Percentiles rank a stretch among this genome's conserved stretches.
phyloP scores from a whole-genome alignment of 2,113 vertebrate species.

The Epinephelus cyanopodus region DNA sequence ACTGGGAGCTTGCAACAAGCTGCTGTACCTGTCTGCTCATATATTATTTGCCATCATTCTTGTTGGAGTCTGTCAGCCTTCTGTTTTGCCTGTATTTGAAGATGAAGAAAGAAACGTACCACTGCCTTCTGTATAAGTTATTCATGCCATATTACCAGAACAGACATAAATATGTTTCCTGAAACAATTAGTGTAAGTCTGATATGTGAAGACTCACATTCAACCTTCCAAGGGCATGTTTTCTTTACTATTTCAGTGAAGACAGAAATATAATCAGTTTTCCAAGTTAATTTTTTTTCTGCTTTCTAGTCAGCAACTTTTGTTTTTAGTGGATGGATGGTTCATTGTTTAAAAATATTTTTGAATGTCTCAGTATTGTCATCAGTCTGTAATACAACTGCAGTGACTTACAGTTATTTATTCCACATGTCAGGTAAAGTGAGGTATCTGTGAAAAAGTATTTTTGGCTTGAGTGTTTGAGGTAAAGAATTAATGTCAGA shows the following conservation, averaged over 20 bases:
- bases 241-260: neutral
- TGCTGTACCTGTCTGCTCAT: neutral
- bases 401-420: neutral
- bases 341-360: neutral
- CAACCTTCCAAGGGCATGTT: neutral
- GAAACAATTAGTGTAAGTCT: neutral
- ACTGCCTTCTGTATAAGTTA: neutral
- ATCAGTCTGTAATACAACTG: neutral
- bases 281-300: neutral
- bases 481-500: neutral
- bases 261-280: neutral
- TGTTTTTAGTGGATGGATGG: neutral
- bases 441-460: neutral
- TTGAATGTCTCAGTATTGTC: slow-evolving; percentile 7
- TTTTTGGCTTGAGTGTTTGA: neutral
- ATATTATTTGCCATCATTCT: neutral
- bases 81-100: slow-evolving; percentile 9
- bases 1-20: neutral
- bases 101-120: slow-evolving; percentile 8
- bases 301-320: neutral
- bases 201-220: neutral
- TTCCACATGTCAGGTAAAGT: neutral
- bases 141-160: neutral
- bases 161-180: slow-evolving; percentile 2
- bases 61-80: neutral